Percentiles rank a stretch among this genome's conserved stretches.
phyloP scores from a whole-genome alignment of 35 echinoderm and acorn worm genomes.

The Nesometra sesokonis region DNA sequence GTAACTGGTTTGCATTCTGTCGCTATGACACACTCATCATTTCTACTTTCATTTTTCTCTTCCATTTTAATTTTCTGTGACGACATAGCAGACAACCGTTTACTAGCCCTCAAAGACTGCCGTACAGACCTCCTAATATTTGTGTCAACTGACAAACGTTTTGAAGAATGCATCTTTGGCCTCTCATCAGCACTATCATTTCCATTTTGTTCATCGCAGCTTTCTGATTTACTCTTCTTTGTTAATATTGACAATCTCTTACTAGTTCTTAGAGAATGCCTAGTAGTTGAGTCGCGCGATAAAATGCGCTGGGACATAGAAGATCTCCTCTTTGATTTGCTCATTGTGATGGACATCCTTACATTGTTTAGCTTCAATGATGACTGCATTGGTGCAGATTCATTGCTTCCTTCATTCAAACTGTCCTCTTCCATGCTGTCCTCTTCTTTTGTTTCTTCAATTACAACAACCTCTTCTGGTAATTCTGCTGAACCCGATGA shows the following conservation, averaged over 20 bases:
- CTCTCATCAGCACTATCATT: not conserved
- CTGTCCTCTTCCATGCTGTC: not conserved
- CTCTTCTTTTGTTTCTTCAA: not conserved
- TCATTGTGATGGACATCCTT: not conserved
- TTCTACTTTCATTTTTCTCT: not conserved
- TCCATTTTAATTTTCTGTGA: not conserved
- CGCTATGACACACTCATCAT: not conserved
- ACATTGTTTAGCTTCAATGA: not conserved
- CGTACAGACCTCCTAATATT: not conserved
- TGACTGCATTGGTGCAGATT: not conserved
- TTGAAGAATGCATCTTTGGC: too few relatives aligned
- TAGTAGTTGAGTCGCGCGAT: not conserved
- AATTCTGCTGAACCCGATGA: not conserved
- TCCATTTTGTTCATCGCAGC: not conserved
- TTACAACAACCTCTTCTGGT: not conserved
- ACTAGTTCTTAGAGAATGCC: not conserved
- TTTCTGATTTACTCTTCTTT: not conserved
- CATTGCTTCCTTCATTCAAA: not conserved
- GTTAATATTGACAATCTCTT: not conserved
- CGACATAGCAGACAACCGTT: not conserved
- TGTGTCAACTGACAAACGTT: not conserved
- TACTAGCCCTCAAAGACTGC: not conserved
- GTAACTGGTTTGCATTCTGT: not conserved
- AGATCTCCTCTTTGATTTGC: not conserved
- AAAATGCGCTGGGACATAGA: not conserved